Base-by-base conservation (phyloP, 2,113 vertebrate genomes). In the Isurus oxyrinchus region DNA sequence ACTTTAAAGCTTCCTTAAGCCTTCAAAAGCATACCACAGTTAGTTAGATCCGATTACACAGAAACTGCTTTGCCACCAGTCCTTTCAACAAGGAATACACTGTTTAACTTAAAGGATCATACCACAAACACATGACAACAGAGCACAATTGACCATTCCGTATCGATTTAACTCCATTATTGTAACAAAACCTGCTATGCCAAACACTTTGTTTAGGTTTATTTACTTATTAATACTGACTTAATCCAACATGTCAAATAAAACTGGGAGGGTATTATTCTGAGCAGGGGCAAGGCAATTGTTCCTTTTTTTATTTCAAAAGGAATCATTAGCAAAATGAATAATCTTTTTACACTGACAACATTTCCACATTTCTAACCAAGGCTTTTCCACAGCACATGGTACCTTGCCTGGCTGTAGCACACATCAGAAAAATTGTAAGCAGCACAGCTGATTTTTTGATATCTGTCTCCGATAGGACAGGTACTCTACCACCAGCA, bases 31-130 rank as follows among this genome's bases (percentile, higher is more conserved):
- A 21, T 63, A 94, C 19, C 40, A n/a, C 59, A n/a, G 35, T 93
- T 35, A n/a, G 27, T 59, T 94, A 63, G 59, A 94, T 63, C 59
- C 59, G 59, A 94, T 44, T 94, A 94, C 59, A 35, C n/a, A 21
- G 59, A 94, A 94, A 61, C 90, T 63, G 35, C 59, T 94, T 94
- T 44, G 59, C 90, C 59, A 94, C n/a, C 59, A 63, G 59, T 63
- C 59, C 19, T 91, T 59, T 94, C 59, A 40, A 94, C 90, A 94
- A 94, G 59, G 90, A 63, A 40, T 10, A 40, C 90, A 94, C 35
- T 94, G 90, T 93, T 63, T 94, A 35, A 40, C 40, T 49, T 84
- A 49, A 84, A 84, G 49, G 40, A 44, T 84, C 40, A 84, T 84
- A 49, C 19, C 19, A 13, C 14, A 40, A 94, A 40, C 61, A 40